These are phyloP conservation scores for Clistopyga incitator DNA, from an alignment of 2,888 invertebrate species.

Conservation along the genomic window DNA sequence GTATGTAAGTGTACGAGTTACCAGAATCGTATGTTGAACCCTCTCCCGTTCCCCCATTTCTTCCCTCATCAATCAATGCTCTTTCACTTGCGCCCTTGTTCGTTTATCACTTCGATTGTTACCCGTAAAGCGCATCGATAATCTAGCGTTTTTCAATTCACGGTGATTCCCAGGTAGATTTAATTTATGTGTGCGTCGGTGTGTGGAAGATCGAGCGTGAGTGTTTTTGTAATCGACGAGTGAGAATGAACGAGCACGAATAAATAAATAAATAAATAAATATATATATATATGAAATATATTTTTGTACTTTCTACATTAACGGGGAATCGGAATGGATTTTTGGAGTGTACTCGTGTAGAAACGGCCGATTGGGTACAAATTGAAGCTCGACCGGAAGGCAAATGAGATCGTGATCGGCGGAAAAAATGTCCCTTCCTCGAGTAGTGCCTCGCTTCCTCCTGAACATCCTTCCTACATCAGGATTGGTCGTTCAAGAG, in stretches of 20 bases:
- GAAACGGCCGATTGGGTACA: constrained; percentile 16
- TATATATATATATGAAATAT: constrained; percentile 68
- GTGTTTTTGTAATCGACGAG: background rate
- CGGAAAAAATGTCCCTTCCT: background rate
- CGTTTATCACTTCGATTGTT: constrained; percentile 45
- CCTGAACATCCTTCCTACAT: background rate
- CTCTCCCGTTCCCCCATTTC: constrained; percentile 41
- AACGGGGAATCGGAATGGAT: constrained; percentile 66
- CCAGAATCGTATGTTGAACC: constrained; percentile 72
- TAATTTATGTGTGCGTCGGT: constrained; percentile 58
- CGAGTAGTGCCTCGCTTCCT: constrained; percentile 8
- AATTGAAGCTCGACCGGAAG: constrained; percentile 16
- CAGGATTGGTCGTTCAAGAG: background rate
- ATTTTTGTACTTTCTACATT: constrained; percentile 74
- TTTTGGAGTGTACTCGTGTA: constrained; percentile 31
- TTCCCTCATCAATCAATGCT: constrained; percentile 19
- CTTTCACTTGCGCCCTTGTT: constrained; percentile 17
- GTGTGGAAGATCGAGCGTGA: constrained; percentile 26
- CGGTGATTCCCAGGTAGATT: constrained; percentile 62
- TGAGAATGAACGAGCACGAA: constrained; percentile 57
- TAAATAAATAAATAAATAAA: constrained; percentile 65
- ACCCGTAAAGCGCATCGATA: constrained; percentile 45
- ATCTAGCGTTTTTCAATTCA: constrained; percentile 54
- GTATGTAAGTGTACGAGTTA: constrained; percentile 76
- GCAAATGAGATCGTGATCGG: constrained; percentile 14